Evolutionary conservation across 2,113 vertebrate species (phyloP), one percentile per base, ranked within the genome.

Genomic region (Pollimyrus isidori): DNA sequence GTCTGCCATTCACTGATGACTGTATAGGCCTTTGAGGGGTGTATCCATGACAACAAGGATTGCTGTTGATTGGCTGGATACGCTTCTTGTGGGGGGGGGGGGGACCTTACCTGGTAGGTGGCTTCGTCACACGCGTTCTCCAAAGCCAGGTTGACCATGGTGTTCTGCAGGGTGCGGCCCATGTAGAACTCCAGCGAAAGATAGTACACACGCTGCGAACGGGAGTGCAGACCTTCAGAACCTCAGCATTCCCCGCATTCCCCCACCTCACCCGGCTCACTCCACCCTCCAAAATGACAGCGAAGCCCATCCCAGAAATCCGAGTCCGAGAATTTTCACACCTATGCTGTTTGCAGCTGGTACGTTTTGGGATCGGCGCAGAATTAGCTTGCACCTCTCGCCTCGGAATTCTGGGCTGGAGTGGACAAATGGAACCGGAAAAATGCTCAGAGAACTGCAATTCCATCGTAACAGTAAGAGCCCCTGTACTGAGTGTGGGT

Each of bases 71-170:
- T 58, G 50, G 35, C 86, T 1, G 53, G 15, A n/a, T 2, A 42
- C 0, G 21, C 7, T 11, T 73, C n/a, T 15, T 3, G 35, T 1
- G 35, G 1, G 65, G 42, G 87, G 35, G 35, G 35, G 1, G 65
- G 42, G 87, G n/a, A 2, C 73, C 87, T 92, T 80, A 96, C 96
- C 94, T 96, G 96, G 91, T 96, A 96, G 0, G 58, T 93, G 91
- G 95, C 96, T 87, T 96, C 96, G 13, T 96, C 96, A 15, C 96
- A 96, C 91, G 95, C 95, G 0, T 96, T 96, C 92, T 96, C 95
- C 93, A 96, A 91, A 0, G 94, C 95, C 0, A 96, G 94, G 93
- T 96, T 96, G 89, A 96, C 95, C 96, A 96, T 96, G 91, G 96
- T 96, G 94, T 96, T 96, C 52, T 95, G 96, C 46, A 96, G 94